Evolutionary conservation across 2,797 vertebrate species (phyloP).

Genomic region (Mycteria americana): DNA sequence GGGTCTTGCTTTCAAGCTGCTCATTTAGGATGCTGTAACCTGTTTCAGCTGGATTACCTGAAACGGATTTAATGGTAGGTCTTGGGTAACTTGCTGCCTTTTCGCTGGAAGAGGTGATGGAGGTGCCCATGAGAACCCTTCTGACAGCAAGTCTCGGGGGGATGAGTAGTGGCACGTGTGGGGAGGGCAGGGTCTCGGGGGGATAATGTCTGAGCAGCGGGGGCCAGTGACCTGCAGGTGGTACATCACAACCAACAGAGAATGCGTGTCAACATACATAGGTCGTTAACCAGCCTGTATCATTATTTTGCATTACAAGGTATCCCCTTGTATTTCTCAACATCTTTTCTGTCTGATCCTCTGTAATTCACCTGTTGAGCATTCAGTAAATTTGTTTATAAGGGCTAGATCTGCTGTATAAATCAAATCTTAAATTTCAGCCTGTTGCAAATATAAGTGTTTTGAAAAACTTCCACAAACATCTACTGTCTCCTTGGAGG

Average conservation of each 20-base stretch:
- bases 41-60: not conserved
- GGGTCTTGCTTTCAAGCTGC: not conserved
- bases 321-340: not conserved
- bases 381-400: not conserved
- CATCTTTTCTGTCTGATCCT: not conserved
- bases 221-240: not conserved
- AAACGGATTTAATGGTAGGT: not conserved
- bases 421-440: not conserved
- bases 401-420: not conserved
- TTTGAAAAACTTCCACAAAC: not conserved
- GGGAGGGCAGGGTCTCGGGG: not conserved
- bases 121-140: not conserved
- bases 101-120: not conserved
- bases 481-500: not conserved
- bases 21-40: not conserved
- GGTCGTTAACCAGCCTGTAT: not conserved
- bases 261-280: not conserved
- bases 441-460: not conserved
- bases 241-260: not conserved
- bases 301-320: not conserved
- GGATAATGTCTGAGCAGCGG: not conserved
- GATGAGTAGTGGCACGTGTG: fast-evolving
- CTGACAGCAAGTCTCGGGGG: not conserved
- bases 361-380: not conserved
- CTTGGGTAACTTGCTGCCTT: not conserved